These are phyloP conservation scores for Eucera pruinosa DNA, from an alignment of 2,888 invertebrate genomes.

Conservation along the genomic window DNA sequence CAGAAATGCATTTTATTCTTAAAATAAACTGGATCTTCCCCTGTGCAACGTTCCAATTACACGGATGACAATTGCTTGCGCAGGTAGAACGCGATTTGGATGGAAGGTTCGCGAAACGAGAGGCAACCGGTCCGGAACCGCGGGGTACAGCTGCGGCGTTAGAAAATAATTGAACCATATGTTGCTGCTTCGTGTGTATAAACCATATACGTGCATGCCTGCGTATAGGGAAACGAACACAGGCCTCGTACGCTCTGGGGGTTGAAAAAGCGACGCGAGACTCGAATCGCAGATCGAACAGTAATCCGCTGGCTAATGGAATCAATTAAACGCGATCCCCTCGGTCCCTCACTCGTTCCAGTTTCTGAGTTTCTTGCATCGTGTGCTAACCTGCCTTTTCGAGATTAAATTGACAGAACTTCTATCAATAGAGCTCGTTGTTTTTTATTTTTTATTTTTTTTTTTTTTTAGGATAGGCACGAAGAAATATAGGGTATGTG, in stretches of 20 bases:
- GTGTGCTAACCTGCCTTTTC: not conserved
- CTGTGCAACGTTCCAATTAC: slow-evolving; percentile 6
- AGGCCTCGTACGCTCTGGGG: not conserved
- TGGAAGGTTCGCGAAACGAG: slow-evolving; percentile 6
- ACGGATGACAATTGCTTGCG: not conserved
- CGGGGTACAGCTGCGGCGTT: slow-evolving; percentile 26
- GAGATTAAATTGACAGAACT: not conserved
- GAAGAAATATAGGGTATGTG: too few relatives aligned
- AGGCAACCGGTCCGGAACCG: not conserved
- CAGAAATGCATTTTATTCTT: not conserved
- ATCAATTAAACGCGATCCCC: slow-evolving; percentile 36
- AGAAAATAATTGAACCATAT: slow-evolving; percentile 51
- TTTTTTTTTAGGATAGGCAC: not conserved
- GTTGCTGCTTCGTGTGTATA: slow-evolving; percentile 8
- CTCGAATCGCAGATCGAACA: slow-evolving; percentile 29
- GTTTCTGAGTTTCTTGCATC: slow-evolving; percentile 25
- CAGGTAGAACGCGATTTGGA: not conserved
- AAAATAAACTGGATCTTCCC: not conserved
- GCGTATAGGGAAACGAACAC: not conserved
- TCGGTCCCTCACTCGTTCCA: not conserved
- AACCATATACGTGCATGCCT: not conserved
- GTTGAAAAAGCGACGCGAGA: slow-evolving; percentile 17
- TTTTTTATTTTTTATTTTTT: not conserved
- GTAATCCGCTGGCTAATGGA: slow-evolving; percentile 33
- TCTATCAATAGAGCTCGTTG: not conserved